phyloP scores from a whole-genome alignment of 2,888 invertebrate species.

The Spisula solida region DNA sequence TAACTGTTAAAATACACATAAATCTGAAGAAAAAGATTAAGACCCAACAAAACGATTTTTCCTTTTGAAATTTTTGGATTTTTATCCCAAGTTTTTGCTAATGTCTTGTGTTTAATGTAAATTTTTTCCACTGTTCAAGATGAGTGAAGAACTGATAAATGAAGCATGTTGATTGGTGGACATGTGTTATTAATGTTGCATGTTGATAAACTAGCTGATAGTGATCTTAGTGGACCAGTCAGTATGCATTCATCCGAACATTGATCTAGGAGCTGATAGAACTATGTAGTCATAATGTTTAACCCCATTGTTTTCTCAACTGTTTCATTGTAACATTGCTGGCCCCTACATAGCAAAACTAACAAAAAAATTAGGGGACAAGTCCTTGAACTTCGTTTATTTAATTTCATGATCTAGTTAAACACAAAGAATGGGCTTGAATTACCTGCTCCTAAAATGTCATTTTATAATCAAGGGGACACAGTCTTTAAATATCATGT shows the following conservation, averaged over 20 bases:
- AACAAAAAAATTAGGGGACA: too few relatives aligned
- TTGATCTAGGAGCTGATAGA: neutral
- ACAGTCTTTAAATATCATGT: neutral
- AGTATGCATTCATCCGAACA: neutral
- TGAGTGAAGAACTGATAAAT: neutral
- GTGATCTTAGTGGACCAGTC: neutral
- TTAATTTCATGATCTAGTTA: too few relatives aligned
- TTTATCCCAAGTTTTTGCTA: neutral
- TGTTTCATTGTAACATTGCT: neutral
- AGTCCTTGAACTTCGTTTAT: too few relatives aligned
- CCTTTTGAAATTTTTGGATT: too few relatives aligned
- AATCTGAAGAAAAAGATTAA: too few relatives aligned
- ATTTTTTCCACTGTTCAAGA: neutral
- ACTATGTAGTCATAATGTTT: neutral
- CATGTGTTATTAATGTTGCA: constrained; percentile 23
- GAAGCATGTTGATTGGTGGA: constrained; percentile 8
- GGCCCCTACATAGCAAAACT: too few relatives aligned
- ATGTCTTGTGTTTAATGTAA: neutral
- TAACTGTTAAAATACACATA: neutral
- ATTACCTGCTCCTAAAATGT: neutral
- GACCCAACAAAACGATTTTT: too few relatives aligned
- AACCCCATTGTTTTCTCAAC: neutral
- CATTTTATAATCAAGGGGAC: neutral
- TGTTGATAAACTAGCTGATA: neutral
- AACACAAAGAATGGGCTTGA: too few relatives aligned